Conservation (phyloP, 1,140 invertebrate species). For the Teleopsis dalmanni region DNA sequence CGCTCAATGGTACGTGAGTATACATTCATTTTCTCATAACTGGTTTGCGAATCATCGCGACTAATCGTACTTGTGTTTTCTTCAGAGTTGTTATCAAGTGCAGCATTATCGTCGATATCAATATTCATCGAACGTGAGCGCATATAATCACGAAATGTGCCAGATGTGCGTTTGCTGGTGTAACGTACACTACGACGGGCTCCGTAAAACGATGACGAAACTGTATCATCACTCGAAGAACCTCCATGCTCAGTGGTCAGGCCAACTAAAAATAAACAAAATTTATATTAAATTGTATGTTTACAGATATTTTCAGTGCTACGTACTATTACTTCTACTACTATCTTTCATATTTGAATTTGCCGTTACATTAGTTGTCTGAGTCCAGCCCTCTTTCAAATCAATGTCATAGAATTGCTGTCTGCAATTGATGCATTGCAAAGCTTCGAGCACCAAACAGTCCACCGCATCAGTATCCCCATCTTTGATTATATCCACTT, state of each 20-base stretch:
- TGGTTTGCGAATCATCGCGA: constrained; percentile 32
- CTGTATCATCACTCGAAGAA: constrained; percentile 40
- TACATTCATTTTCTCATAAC: constrained; percentile 29
- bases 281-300: not conserved
- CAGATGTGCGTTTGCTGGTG: constrained; percentile 37
- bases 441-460: constrained; percentile 28
- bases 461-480: constrained; percentile 7
- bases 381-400: constrained; percentile 23
- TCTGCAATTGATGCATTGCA: constrained; percentile 40
- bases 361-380: constrained; percentile 20
- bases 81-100: constrained; percentile 28
- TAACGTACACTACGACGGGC: constrained; percentile 39
- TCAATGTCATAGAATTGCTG: constrained; percentile 40
- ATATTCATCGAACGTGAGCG: constrained; percentile 34
- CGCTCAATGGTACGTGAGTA: constrained; percentile 26
- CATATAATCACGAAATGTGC: constrained; percentile 39
- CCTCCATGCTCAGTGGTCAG: constrained; percentile 22
- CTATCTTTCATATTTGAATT: constrained; percentile 6
- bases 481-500: not conserved
- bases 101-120: constrained; percentile 27
- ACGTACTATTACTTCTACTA: constrained; percentile 25
- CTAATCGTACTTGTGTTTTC: constrained; percentile 36
- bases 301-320: not conserved
- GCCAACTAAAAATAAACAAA: constrained; percentile 3
- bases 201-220: constrained; percentile 39